phyloP scores from a whole-genome alignment of 2,888 invertebrate genomes.

The Machimus atricapillus region DNA sequence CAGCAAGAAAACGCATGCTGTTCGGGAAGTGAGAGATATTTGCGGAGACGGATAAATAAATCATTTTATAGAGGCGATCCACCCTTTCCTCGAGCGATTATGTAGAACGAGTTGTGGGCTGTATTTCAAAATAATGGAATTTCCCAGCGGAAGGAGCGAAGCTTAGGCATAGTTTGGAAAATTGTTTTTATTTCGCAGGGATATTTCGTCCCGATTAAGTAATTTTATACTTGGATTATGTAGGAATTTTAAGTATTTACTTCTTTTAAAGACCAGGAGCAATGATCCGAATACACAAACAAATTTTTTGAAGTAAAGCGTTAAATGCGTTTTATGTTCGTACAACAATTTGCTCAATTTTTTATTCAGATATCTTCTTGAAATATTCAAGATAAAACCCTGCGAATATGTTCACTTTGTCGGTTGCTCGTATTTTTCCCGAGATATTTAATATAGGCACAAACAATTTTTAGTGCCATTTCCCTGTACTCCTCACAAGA shows the following conservation, averaged over 20 bases:
- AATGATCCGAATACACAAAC: too few species aligned
- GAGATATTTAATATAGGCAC: too few species aligned
- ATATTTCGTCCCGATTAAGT: background rate
- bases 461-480: too few species aligned
- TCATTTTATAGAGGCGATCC: background rate
- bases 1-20: background rate
- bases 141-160: background rate
- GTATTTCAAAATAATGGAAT: background rate
- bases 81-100: background rate
- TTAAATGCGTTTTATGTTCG: too few species aligned
- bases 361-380: too few species aligned
- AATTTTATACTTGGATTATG: background rate
- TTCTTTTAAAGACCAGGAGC: too few species aligned
- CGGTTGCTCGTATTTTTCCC: too few species aligned
- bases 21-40: background rate
- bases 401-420: too few species aligned
- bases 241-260: background rate
- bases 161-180: background rate
- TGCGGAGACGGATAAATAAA: slow-evolving; percentile 4
- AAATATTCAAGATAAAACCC: too few species aligned
- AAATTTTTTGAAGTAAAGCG: too few species aligned
- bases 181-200: background rate
- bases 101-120: background rate
- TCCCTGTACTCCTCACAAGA: too few species aligned
- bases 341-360: too few species aligned